A percentile compares a stretch with the other conserved stretches of the same genome.
These are phyloP conservation scores for Anthrax anthrax DNA, from an alignment of 2,888 invertebrate species.

Conservation along the genomic window DNA sequence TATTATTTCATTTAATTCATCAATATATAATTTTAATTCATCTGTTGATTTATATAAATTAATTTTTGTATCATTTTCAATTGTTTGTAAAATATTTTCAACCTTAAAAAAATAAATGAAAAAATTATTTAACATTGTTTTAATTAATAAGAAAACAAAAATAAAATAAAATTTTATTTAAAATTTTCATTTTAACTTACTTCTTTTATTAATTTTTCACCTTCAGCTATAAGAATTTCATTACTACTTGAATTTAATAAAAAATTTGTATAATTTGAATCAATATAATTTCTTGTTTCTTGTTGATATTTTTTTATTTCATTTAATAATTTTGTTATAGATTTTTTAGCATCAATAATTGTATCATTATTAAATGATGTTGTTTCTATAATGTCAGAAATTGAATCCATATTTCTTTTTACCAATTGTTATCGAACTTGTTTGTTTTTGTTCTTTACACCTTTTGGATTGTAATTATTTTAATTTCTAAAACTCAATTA, in stretches of 20 bases:
- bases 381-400: no score
- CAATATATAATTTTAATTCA: conserved; percentile 42
- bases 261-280: conserved; percentile 30
- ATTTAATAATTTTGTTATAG: conserved; percentile 22
- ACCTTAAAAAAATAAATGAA: conserved; percentile 9
- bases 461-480: no score
- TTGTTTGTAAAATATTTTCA: conserved; percentile 21
- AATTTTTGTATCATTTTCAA: conserved; percentile 46
- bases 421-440: no score
- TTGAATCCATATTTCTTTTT: no score
- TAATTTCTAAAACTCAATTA: no score
- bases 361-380: conserved; percentile 11
- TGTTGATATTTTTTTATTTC: conserved; percentile 28
- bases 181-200: conserved; percentile 9
- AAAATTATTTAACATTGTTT: background rate
- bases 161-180: background rate
- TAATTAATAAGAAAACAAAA: background rate
- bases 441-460: no score
- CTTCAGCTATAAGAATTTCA: conserved; percentile 26
- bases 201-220: conserved; percentile 22
- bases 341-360: conserved; percentile 19
- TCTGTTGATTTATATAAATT: conserved; percentile 46
- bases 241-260: conserved; percentile 27
- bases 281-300: conserved; percentile 27
- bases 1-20: conserved; percentile 41